Evolutionary conservation across 1,140 invertebrate genomes (phyloP), one percentile per base, ranked within the genome.

Genomic region (Leptonema lineaticorne): DNA sequence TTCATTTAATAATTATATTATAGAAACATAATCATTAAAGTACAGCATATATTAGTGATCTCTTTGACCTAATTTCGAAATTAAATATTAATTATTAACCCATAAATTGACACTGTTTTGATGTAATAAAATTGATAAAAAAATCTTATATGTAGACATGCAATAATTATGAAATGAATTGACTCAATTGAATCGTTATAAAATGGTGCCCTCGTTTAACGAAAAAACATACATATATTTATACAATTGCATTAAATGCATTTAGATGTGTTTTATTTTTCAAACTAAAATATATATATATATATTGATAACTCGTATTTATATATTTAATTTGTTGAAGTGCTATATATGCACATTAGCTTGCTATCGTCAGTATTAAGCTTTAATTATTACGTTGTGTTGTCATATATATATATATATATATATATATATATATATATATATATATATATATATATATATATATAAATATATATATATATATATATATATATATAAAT

Each of bases 221-320:
- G 50, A 53, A 53, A 24, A 18, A 24, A 24, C 24, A 53, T 26
- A 24, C 14, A 26, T 53, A 53, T 53, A 53, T 53, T 53, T 24
- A 24, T 26, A 26, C 22, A 11, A 53, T 53, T 26, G 50, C 50
- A 53, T 53, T 9, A 53, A 53, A 53, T 53, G 50, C 50, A 22
- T 53, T 24, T 53, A 45, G 37, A 45, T 45, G 16, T 2, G 14
- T 33, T 11, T 33, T n/a, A n/a, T n/a, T 14, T 45, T n/a, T 45
- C 3, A n/a, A n/a, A n/a, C n/a, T n/a, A n/a, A n/a, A n/a, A n/a
- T n/a, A n/a, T n/a, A n/a, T n/a, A n/a, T n/a, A n/a, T n/a, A n/a
- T n/a, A n/a, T n/a, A n/a, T n/a, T n/a, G n/a, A n/a, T n/a, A n/a
- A n/a, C n/a, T n/a, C n/a, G n/a, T n/a, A n/a, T n/a, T n/a, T n/a